A percentile compares a stretch with the other conserved stretches of the same genome.
Conservation (phyloP, 2,113 vertebrate genomes). For the Bathybates hornii region DNA sequence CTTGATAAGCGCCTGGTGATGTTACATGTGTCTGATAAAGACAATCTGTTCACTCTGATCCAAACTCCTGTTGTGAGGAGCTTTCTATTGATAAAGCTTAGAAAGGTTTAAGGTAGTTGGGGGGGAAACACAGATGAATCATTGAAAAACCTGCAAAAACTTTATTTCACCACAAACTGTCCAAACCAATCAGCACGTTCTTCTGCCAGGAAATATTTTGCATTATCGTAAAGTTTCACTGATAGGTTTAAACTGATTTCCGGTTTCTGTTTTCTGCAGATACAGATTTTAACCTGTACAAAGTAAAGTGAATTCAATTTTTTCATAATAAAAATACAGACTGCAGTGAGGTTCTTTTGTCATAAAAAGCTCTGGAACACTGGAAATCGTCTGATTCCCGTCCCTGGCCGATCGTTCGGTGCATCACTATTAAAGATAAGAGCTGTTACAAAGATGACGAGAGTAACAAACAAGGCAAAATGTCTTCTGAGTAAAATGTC, state of each 20-base stretch:
- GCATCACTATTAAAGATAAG: not conserved
- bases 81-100: not conserved
- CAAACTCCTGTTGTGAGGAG: not conserved
- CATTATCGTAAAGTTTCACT: not conserved
- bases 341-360: not conserved
- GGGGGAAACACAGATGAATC: fast-evolving
- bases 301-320: not conserved
- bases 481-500: not conserved
- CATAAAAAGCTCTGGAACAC: not conserved
- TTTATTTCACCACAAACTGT: not conserved
- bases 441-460: not conserved
- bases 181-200: not conserved
- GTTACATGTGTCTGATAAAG: not conserved
- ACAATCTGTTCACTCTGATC: not conserved
- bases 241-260: not conserved
- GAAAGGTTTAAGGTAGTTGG: not conserved
- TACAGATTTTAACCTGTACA: not conserved
- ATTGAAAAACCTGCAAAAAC: not conserved
- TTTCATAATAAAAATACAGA: not conserved
- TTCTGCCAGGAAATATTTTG: not conserved
- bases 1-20: not conserved
- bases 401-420: not conserved
- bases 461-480: not conserved
- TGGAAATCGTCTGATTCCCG: fast-evolving
- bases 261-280: not conserved